Percentiles rank a stretch among this genome's conserved stretches.
phyloP scores from a whole-genome alignment of 2,113 vertebrate genomes.

The Hemichromis elongatus region DNA sequence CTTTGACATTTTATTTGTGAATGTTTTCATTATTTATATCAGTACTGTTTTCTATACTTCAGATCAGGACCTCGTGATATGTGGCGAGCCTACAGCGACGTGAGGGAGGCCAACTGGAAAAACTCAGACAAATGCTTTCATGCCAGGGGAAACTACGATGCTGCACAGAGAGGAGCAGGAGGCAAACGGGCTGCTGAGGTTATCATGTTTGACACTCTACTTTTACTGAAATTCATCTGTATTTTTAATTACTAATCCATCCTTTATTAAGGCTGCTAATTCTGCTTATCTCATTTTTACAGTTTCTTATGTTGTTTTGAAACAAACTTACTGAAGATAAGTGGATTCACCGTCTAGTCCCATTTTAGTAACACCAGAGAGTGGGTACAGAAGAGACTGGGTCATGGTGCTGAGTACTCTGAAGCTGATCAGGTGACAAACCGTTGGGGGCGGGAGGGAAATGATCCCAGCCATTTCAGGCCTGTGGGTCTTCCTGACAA shows the following conservation, averaged over 20 bases:
- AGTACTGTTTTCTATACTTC: not conserved
- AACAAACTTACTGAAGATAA: not conserved
- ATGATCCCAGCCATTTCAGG: conserved; percentile 39
- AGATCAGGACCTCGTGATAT: conserved; percentile 32
- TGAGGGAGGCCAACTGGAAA: conserved; percentile 24
- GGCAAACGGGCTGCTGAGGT: conserved; percentile 39
- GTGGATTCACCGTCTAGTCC: not conserved
- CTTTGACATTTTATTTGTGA: not conserved
- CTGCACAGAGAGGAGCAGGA: conserved; percentile 43
- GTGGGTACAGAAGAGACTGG: not conserved
- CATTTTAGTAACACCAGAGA: conserved; percentile 1
- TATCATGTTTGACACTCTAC: conserved; percentile 28
- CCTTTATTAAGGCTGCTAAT: not conserved
- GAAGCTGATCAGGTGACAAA: not conserved
- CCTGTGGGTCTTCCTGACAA: not conserved
- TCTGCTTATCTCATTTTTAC: not conserved
- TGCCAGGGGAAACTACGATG: conserved; percentile 53
- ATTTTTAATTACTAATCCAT: not conserved
- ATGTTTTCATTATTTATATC: not conserved
- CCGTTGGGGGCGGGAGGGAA: conserved; percentile 1
- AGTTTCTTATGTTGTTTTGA: not conserved
- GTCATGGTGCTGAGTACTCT: not conserved
- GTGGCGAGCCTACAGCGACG: not conserved
- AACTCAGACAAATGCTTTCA: conserved; percentile 59
- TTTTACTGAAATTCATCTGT: not conserved